Conservation (phyloP, 2,797 vertebrate species). For the Falco berigora region DNA sequence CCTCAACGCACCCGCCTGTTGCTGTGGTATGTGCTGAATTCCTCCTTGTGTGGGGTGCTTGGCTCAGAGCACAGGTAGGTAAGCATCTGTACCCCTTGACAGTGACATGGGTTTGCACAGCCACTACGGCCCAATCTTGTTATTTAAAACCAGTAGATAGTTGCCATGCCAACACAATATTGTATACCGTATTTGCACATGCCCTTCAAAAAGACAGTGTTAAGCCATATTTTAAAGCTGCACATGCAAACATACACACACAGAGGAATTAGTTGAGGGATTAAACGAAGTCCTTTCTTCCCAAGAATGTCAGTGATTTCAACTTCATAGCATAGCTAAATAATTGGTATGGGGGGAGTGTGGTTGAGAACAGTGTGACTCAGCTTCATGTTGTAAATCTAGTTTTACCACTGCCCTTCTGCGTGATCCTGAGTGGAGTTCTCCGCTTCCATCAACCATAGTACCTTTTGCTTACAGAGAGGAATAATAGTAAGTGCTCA, state of each 20-base stretch:
- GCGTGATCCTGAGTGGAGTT: not conserved
- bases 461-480: not conserved
- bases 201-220: not conserved
- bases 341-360: not conserved
- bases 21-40: not conserved
- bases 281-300: not conserved
- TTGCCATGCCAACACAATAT: not conserved
- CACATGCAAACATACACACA: rapidly evolving
- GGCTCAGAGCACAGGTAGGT: not conserved
- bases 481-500: not conserved
- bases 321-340: not conserved
- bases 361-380: not conserved
- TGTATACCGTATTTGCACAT: not conserved
- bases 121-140: not conserved
- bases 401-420: not conserved
- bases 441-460: not conserved
- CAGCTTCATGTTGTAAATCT: not conserved
- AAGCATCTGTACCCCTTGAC: not conserved
- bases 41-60: not conserved
- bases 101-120: not conserved
- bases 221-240: not conserved
- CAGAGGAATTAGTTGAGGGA: not conserved
- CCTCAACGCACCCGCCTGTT: not conserved
- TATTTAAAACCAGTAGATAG: not conserved
- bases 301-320: not conserved